Evolutionary conservation across 2,113 vertebrate species (phyloP).

Genomic region (Paramormyrops kingsleyae): DNA sequence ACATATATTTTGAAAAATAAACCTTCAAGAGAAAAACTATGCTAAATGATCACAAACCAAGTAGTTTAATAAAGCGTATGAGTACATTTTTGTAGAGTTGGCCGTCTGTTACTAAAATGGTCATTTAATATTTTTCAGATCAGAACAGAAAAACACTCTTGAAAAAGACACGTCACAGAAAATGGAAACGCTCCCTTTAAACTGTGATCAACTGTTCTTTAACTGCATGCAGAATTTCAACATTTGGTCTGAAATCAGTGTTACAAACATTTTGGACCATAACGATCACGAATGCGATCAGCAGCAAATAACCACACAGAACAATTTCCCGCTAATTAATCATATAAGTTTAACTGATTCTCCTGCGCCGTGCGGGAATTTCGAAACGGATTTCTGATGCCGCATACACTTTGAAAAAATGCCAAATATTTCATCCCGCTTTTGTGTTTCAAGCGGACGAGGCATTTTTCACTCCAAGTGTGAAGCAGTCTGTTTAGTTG

Average conservation of each 20-base stretch:
- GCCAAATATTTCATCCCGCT: background rate
- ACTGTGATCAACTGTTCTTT: background rate
- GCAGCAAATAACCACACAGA: background rate
- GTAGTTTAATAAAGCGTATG: background rate
- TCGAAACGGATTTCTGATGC: background rate
- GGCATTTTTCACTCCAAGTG: background rate
- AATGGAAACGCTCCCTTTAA: background rate
- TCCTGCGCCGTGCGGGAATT: background rate
- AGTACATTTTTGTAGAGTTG: background rate
- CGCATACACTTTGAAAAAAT: background rate
- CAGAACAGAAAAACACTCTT: background rate
- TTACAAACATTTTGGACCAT: background rate
- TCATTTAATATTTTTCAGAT: background rate
- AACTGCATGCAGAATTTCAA: background rate
- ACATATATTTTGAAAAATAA: background rate
- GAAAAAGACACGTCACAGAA: background rate
- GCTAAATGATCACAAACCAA: background rate
- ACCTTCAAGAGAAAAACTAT: background rate
- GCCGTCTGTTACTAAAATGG: background rate
- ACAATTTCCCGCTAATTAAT: background rate
- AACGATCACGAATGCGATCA: background rate
- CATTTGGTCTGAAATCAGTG: background rate
- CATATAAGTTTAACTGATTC: background rate
- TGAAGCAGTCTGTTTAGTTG: constrained; percentile 2
- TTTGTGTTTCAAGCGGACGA: background rate